Conservation (phyloP, 2,113 vertebrate genomes). For the Nyctereutes procyonoides region DNA sequence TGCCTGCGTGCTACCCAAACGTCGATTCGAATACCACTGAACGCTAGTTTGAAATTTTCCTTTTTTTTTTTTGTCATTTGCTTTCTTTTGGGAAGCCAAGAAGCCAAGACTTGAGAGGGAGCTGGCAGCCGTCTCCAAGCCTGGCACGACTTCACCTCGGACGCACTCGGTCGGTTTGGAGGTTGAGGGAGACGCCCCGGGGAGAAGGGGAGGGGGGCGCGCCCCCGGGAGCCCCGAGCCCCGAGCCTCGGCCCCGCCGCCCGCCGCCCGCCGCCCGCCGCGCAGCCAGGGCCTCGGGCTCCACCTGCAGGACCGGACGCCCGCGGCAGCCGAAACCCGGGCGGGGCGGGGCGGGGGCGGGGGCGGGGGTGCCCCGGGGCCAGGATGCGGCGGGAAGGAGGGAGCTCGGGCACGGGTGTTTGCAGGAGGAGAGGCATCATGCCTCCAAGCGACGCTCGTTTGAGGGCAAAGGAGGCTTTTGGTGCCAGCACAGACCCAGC, state of each 20-base stretch:
- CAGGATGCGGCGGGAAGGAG: not conserved
- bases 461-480: not conserved
- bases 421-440: not conserved
- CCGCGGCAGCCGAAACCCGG: too few relatives aligned
- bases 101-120: constrained; percentile 62
- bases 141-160: constrained; percentile 68
- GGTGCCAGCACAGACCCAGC: not conserved
- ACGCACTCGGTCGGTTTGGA: constrained; percentile 61
- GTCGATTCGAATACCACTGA: constrained; percentile 59
- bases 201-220: not conserved
- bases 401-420: not conserved
- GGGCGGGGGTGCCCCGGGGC: rapidly evolving
- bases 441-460: too few relatives aligned
- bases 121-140: constrained; percentile 63
- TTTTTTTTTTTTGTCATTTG: constrained; percentile 71
- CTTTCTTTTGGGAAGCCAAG: constrained; percentile 73
- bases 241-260: not conserved
- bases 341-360: rapidly evolving
- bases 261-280: constrained; percentile 6
- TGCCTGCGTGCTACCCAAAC: not conserved
- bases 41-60: constrained; percentile 70
- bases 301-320: constrained; percentile 83
- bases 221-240: not conserved
- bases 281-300: constrained; percentile 83
- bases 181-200: constrained; percentile 24